Evolutionary conservation across 2,888 invertebrate genomes (phyloP).

Genomic region (Geotrupes spiniger): DNA sequence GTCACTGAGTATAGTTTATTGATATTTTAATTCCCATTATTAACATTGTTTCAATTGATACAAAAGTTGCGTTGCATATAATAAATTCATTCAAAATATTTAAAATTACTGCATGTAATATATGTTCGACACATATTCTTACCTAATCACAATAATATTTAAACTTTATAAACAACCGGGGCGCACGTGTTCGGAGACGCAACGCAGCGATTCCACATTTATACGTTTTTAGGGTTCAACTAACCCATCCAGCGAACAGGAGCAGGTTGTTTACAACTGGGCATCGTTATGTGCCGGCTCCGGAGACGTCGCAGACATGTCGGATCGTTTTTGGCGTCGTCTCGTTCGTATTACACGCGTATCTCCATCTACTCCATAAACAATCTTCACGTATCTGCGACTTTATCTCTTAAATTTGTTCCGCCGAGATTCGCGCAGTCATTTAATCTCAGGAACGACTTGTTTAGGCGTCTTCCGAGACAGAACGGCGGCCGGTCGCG

Average conservation of each 20-base stretch:
- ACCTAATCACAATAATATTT: too few species aligned
- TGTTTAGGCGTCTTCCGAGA: constrained; percentile 29
- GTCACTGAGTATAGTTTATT: too few species aligned
- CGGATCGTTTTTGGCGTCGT: constrained; percentile 24
- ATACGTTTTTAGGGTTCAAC: background rate
- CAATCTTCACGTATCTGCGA: constrained; percentile 20
- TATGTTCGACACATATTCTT: too few species aligned
- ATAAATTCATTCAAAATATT: too few species aligned
- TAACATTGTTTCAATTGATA: too few species aligned
- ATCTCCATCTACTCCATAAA: constrained; percentile 22
- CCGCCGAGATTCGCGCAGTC: constrained; percentile 26
- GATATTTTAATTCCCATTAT: too few species aligned
- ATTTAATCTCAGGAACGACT: constrained; percentile 30
- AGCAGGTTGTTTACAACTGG: constrained; percentile 1
- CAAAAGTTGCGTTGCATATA: too few species aligned
- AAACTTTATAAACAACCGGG: too few species aligned
- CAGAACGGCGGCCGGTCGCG: background rate
- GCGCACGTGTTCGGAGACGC: too few species aligned
- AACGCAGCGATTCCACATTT: too few species aligned
- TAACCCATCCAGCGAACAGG: constrained; percentile 1
- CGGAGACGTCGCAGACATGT: constrained; percentile 17
- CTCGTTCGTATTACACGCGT: constrained; percentile 19
- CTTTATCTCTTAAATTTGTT: constrained; percentile 30
- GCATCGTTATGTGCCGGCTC: constrained; percentile 9
- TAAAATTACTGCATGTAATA: too few species aligned